These are phyloP conservation scores for Barypeithes pellucidus DNA, from an alignment of 2,888 invertebrate species.

Conservation along the genomic window DNA sequence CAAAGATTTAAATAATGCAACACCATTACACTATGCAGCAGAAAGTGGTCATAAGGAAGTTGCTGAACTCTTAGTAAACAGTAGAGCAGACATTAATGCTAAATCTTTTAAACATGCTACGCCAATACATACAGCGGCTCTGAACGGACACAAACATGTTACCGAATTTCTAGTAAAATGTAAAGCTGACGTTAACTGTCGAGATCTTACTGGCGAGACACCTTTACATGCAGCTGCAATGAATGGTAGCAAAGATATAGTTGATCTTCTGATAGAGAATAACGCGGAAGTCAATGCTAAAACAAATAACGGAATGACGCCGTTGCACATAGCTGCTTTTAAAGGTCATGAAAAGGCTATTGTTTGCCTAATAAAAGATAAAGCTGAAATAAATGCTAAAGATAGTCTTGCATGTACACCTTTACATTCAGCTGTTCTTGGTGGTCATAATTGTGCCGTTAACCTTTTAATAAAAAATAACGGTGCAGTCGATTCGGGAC, in stretches of 20 bases:
- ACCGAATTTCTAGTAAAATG: conserved; percentile 48
- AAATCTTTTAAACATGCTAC: conserved; percentile 41
- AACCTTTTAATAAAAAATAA: too few relatives aligned
- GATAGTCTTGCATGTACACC: too few relatives aligned
- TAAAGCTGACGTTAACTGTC: conserved; percentile 40
- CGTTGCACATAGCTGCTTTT: conserved; percentile 47
- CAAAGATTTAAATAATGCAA: conserved; percentile 43
- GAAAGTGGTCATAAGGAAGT: conserved; percentile 62
- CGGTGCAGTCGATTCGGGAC: conserved; percentile 29
- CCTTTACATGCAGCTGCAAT: conserved; percentile 71
- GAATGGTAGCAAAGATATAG: conserved; percentile 66
- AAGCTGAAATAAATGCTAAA: not conserved
- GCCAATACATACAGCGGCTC: conserved; percentile 35
- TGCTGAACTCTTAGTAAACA: conserved; percentile 69
- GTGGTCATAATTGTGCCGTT: too few relatives aligned
- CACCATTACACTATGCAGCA: conserved; percentile 61
- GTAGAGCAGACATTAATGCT: conserved; percentile 72
- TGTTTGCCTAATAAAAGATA: not conserved
- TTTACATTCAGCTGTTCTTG: too few relatives aligned
- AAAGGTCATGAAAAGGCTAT: conserved; percentile 22
- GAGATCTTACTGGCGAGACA: not conserved
- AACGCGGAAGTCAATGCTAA: not conserved
- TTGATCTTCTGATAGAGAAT: too few relatives aligned
- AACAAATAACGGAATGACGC: conserved; percentile 35
- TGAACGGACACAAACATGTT: conserved; percentile 45